Conservation (phyloP, 2,113 vertebrate genomes). For the Corydoras maculifer region DNA sequence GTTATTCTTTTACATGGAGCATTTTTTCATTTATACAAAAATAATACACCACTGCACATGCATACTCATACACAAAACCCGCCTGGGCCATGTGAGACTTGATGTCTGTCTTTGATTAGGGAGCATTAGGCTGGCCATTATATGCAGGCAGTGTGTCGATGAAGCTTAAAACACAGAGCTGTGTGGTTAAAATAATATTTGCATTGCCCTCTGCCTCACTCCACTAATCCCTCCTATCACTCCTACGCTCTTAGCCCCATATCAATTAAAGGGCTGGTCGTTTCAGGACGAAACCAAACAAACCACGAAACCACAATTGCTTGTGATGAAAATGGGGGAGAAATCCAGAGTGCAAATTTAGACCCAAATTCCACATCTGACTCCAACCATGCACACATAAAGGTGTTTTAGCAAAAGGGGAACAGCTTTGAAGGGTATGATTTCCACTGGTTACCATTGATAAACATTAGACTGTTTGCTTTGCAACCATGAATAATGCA, state of each 20-base stretch:
- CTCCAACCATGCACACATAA: constrained; percentile 3
- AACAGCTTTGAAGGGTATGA: background rate
- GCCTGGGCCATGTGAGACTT: constrained; percentile 15
- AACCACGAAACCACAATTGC: constrained; percentile 17
- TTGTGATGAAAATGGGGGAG: constrained; percentile 22
- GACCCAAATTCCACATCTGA: constrained; percentile 21
- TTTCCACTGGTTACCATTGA: background rate
- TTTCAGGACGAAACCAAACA: constrained; percentile 39
- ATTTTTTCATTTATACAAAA: background rate
- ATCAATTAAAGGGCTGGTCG: constrained; percentile 33
- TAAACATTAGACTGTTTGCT: background rate
- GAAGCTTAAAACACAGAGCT: constrained; percentile 35
- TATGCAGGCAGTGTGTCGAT: constrained; percentile 27
- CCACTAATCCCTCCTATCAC: constrained; percentile 42
- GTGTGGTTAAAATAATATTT: constrained; percentile 49
- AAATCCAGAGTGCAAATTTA: constrained; percentile 17
- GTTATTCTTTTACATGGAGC: too few relatives aligned
- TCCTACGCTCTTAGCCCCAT: constrained; percentile 16
- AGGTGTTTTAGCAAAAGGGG: background rate
- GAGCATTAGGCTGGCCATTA: constrained; percentile 23
- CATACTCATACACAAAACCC: constrained; percentile 1
- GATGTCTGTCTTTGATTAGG: constrained; percentile 41
- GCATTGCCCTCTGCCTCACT: constrained; percentile 34
- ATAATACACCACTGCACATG: background rate
- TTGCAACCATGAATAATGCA: background rate